These are phyloP conservation scores for Micrasema longulum DNA, from an alignment of 1,140 invertebrate genomes.

Conservation along the genomic window DNA sequence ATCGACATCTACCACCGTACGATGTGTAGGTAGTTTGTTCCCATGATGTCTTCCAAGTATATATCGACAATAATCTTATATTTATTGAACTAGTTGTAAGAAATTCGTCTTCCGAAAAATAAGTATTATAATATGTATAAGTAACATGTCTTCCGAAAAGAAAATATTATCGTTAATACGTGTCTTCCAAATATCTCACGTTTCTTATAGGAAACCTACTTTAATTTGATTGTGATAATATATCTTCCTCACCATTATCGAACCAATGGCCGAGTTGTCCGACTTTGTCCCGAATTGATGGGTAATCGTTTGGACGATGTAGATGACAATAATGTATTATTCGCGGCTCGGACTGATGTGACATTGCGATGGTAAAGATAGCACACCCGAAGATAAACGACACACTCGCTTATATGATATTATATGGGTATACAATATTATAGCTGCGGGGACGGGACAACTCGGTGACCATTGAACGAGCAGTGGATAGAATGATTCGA, in stretches of 20 bases:
- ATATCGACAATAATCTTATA: too few species aligned
- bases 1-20: background rate
- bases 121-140: background rate
- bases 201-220: background rate
- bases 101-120: slow-evolving; percentile 31
- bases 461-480: too few species aligned
- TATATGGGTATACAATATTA: too few species aligned
- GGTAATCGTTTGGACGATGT: background rate
- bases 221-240: background rate
- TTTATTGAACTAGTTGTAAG: slow-evolving; percentile 3
- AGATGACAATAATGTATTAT: too few species aligned
- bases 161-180: background rate
- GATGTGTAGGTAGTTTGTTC: background rate
- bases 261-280: background rate
- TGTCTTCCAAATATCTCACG: background rate
- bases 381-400: too few species aligned
- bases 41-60: slow-evolving; percentile 13
- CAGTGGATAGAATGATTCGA: too few species aligned
- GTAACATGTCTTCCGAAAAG: slow-evolving; percentile 23
- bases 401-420: too few species aligned
- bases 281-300: too few species aligned
- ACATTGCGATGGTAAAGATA: too few species aligned
- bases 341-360: too few species aligned
- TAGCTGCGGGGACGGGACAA: too few species aligned
- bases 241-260: background rate